Base-by-base conservation (phyloP, 2,797 vertebrate species). In the Buphagus erythrorhynchus region DNA sequence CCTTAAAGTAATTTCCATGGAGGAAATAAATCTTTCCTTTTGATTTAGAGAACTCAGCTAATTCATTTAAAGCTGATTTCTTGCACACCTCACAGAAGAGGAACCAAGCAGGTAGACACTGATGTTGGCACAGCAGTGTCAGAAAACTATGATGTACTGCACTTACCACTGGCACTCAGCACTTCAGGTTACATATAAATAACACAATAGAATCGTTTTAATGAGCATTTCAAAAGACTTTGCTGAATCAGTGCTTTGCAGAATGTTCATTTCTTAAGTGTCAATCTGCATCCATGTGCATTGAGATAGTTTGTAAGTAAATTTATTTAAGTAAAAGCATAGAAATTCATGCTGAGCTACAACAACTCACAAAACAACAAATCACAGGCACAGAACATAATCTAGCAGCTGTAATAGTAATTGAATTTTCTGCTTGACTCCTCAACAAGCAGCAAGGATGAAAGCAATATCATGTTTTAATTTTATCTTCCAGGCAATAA, bases 1-100 rank as follows among this genome's bases (percentile, higher is more conserved):
- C n/a, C 54, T 82, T 25, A 24, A 42, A 68, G 58, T 46, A 29
- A 76, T 86, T 92, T 72, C 71, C 46, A 43, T 35, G 75, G 19
- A 93, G 49, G 62, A 97, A 86, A 86, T 18, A 96, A 86, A 85
- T 81, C 35, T 67, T 83, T 24, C 63, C 11, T 81, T 75, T 82
- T 1, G 7, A 48, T 68, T 95, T 82, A 65, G 24, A 25, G 14
- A 76, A 59, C 45, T 73, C 65, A 58, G 31, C 10, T 78, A 75
- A 72, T 65, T 58, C 38, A 48, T 82, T 90, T 82, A 45, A 86
- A 88, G 35, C 58, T 91, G 51, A 45, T 73, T 40, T 81, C 58
- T 59, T 48, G 3, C 43, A 75, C 22, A 52, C 36, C 40, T 84
- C 76, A 75, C 48, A 78, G 43, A 17, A 65, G 38, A 24, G 38